Evolutionary conservation across 2,888 invertebrate species (phyloP), one percentile per base, ranked within the genome.

Genomic region (Ferdinandea cuprea): DNA sequence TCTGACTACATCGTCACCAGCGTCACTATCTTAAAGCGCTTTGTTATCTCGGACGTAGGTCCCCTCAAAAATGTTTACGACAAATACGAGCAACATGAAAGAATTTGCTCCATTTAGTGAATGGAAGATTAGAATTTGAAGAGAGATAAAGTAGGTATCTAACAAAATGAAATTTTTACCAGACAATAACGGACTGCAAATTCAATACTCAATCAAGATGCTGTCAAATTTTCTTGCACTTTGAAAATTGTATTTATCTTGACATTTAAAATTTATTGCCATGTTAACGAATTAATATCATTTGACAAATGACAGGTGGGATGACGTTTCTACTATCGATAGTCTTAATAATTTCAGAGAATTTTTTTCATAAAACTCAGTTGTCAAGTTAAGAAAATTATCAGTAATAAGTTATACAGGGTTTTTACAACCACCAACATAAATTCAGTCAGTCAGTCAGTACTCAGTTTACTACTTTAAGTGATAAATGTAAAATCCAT

Each of bases 31-130:
- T 32, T 19, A n/a, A 42, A 44, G 17, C 40, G n/a, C 2, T 48
- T 50, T 13, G 48, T 48, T 65, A 50, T 65, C 65, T 65, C 50
- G 28, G 32, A 61, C 46, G 44, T 61, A 48, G 9, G 17, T 1
- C 1, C 44, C 17, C 28, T 50, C 2, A 40, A 40, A 37, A 50
- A 50, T 40, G 40, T 50, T 3, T 11, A 40, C 17, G 50, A 28
- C 50, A 65, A 65, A 50, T 28, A 63, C 13, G 5, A 19, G 32
- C 21, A 42, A 59, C 32, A 37, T 17, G 8, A 50, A 65, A 28
- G 65, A 40, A 50, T 50, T 28, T 19, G n/a, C 15, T 25, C 7
- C 8, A 21, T 0, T n/a, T 48, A 8, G 4, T 35, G 25, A 25
- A 37, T 28, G 15, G 25, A 11, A 40, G 59, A 44, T 59, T 58